Evolutionary conservation across 1,140 invertebrate genomes (phyloP), one percentile per base, ranked within the genome.

Genomic region (Apis dorsata): DNA sequence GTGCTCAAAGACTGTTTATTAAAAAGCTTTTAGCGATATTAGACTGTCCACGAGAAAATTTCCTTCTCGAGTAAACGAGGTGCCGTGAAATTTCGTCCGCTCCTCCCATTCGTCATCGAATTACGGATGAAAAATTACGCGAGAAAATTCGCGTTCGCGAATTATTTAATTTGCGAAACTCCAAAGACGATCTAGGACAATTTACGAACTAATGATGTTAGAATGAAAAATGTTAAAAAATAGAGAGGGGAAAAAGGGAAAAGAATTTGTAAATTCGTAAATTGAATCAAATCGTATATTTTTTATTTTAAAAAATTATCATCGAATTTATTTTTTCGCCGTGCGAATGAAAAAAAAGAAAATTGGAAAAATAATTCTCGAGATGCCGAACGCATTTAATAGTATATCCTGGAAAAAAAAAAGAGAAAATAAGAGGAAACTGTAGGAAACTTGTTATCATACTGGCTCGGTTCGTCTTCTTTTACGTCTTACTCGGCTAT

Each of bases 1-100:
- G 75, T 59, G 51, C 76, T 85, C 68, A 84, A 85, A 90, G 79
- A 86, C 86, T 89, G 88, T 90, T 89, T 90, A 90, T 90, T 90
- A 90, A 90, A 90, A 90, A 90, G 90, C 90, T 90, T 90, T 90
- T 88, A 90, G 89, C 78, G 85, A 90, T 90, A 90, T 90, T 90
- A 90, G 77, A 87, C 83, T 79, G 85, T 72, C 79, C 82, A 84
- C 70, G 66, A 69, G 62, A 15, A 75, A 83, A 74, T 73, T 78
- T 78, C 60, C 60, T 78, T 44, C 34, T 66, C 51, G 62, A n/a
- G 68, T 13, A 19, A 4, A 13, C 17, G 62, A 28, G 74, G 51
- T 17, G 19, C 24, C 17, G 13, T 4, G 63, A 24, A 83, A 81
- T 81, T 81, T 72, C 55, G 2, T 34, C 24, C 19, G 2, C n/a